Conservation (phyloP, 2,888 invertebrate species). For the Patella pellucida region DNA sequence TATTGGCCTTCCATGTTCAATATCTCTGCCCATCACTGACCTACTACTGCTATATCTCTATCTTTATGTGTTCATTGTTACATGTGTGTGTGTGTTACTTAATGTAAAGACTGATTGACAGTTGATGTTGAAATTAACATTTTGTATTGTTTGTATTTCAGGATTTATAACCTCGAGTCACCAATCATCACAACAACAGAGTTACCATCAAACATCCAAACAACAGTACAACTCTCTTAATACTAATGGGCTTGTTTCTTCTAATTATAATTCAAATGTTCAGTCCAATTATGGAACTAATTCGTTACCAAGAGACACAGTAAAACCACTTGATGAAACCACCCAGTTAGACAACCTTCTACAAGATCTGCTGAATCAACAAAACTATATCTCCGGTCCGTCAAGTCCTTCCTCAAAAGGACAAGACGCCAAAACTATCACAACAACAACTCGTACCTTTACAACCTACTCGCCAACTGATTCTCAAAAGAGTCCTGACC, state of each 20-base stretch:
- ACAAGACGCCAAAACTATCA: slow-evolving; percentile 35
- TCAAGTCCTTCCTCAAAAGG: slow-evolving; percentile 43
- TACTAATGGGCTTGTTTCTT: slow-evolving; percentile 22
- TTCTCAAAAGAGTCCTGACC: slow-evolving; percentile 49
- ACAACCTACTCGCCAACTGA: slow-evolving; percentile 48
- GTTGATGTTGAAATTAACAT: too few species aligned
- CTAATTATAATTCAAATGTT: slow-evolving; percentile 27
- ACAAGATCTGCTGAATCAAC: slow-evolving; percentile 66
- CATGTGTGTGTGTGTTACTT: too few species aligned
- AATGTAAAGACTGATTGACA: too few species aligned
- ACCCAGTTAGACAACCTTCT: slow-evolving; percentile 68
- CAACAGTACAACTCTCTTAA: slow-evolving; percentile 28
- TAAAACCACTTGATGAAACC: slow-evolving; percentile 58
- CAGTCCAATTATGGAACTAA: slow-evolving; percentile 16
- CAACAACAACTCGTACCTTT: slow-evolving; percentile 49
- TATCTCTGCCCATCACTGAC: too few species aligned
- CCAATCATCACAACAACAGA: slow-evolving; percentile 24
- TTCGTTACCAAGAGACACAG: slow-evolving; percentile 33
- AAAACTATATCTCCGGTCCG: slow-evolving; percentile 49
- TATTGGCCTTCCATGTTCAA: too few species aligned
- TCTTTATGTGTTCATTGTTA: too few species aligned
- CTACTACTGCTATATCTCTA: too few species aligned
- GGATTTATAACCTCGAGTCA: slow-evolving; percentile 7
- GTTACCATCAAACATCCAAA: slow-evolving; percentile 31
- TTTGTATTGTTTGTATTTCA: neutral